Evolutionary conservation across 2,113 vertebrate genomes (phyloP).

Genomic region (Phasianus colchicus): DNA sequence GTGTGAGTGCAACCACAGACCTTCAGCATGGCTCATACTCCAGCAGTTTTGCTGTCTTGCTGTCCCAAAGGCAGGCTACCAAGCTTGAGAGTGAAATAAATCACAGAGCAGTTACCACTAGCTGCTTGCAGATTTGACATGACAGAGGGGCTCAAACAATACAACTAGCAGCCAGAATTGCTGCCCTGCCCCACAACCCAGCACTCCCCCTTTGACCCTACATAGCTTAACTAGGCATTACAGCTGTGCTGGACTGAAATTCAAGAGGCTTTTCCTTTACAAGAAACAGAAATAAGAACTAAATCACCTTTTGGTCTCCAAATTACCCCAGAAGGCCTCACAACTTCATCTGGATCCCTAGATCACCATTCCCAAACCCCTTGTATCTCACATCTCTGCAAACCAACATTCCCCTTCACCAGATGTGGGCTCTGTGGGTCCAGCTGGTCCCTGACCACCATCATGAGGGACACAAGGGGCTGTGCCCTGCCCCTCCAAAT

Average conservation of each 20-base stretch:
- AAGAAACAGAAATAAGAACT: not conserved
- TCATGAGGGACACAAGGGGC: not conserved
- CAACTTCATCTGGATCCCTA: not conserved
- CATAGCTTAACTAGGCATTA: not conserved
- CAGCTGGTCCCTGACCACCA: fast-evolving
- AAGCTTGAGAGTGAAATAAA: not conserved
- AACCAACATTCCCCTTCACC: not conserved
- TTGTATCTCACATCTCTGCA: not conserved
- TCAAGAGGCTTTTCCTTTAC: not conserved
- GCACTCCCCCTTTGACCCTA: not conserved
- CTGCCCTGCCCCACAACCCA: not conserved
- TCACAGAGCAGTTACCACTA: not conserved
- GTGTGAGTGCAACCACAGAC: not conserved
- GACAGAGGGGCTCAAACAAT: not conserved
- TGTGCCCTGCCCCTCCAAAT: too few species aligned
- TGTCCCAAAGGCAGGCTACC: not conserved
- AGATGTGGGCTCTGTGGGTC: not conserved
- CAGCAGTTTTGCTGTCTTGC: not conserved
- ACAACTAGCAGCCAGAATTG: not conserved
- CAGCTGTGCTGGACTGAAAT: not conserved
- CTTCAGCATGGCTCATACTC: not conserved
- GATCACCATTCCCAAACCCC: not conserved
- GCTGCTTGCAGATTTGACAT: not conserved
- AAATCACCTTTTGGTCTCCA: not conserved
- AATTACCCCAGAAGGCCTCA: not conserved